Conservation (phyloP, 2,888 invertebrate genomes). For the Caenorhabditis angaria region DNA sequence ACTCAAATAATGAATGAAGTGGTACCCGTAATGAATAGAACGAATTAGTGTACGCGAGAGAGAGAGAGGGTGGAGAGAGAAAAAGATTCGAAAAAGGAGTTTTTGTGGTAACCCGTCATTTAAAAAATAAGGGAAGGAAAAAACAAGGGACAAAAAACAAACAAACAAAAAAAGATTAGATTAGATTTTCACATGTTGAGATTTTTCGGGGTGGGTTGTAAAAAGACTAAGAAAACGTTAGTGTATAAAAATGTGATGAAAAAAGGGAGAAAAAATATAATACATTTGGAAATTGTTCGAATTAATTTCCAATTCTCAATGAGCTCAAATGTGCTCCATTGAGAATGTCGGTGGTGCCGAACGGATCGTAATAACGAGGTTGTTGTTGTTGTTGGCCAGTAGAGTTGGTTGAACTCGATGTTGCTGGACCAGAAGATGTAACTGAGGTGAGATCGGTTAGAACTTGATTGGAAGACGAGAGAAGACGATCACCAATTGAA, state of each 20-base stretch:
- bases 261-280: slow-evolving; percentile 2
- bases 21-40: not conserved
- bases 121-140: not conserved
- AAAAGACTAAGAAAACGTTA: not conserved
- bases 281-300: not conserved
- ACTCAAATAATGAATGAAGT: not conserved
- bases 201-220: not conserved
- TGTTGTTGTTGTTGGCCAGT: slow-evolving; percentile 10
- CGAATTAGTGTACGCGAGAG: not conserved
- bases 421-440: not conserved
- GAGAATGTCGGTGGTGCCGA: slow-evolving; percentile 50
- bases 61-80: not conserved
- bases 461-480: slow-evolving; percentile 4
- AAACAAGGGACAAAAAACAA: not conserved
- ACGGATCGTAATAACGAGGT: slow-evolving; percentile 54
- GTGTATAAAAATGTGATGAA: slow-evolving; percentile 9
- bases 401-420: slow-evolving; percentile 1
- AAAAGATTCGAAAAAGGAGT: not conserved
- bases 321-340: slow-evolving; percentile 34
- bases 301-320: slow-evolving; percentile 34
- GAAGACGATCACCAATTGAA: slow-evolving; percentile 29
- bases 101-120: not conserved
- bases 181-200: not conserved
- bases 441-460: not conserved
- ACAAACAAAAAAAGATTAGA: not conserved